Base-by-base conservation (phyloP, 2,888 invertebrate species). In the Boloria selene region DNA sequence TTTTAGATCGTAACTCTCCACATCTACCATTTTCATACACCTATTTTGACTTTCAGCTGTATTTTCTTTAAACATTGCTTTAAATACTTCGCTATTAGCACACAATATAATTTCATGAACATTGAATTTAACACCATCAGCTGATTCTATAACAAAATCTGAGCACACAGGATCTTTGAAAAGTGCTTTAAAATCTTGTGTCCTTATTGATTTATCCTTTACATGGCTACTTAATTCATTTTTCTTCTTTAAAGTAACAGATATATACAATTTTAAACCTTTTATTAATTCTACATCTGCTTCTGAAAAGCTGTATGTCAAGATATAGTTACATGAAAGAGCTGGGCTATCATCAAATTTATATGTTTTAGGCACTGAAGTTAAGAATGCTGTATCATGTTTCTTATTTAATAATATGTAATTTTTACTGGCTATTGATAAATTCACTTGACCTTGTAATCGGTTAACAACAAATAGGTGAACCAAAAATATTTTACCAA, bases 11-110 rank as follows among this genome's bases (percentile, higher is more conserved):
- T 86, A 87, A 14, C 81, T 83, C 17, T 72, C 71, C 0, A 88
- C 84, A 76, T 90, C 90, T 17, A 84, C 71, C 26, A 90, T 77
- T 70, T 85, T 87, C 0, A 91, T 87, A 71, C 75, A 82, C 60
- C 79, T 83, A 61, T 85, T 89, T 71, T 85, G 84, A 67, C 86
- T 87, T 70, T 92, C 91, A 0, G 86, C 88, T 0, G 88, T 91
- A 38, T 90, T 90, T 47, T 84, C 86, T 70, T 86, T 88, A 0
- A 92, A 76, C 92, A 92, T 92, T 13, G 92, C 91, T 70, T 86
- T 88, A 69, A 92, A 92, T 0, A 91, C 90, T 65, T 90, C 90
- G 70, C 92, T 91, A 61, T 86, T 83, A 0, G 82, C 81, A 50
- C 80, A 79, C 4, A 91, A 72, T 3, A 91, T 74, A 1, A 79